phyloP scores from a whole-genome alignment of 1,140 invertebrate species.

The Aphis craccivora region DNA sequence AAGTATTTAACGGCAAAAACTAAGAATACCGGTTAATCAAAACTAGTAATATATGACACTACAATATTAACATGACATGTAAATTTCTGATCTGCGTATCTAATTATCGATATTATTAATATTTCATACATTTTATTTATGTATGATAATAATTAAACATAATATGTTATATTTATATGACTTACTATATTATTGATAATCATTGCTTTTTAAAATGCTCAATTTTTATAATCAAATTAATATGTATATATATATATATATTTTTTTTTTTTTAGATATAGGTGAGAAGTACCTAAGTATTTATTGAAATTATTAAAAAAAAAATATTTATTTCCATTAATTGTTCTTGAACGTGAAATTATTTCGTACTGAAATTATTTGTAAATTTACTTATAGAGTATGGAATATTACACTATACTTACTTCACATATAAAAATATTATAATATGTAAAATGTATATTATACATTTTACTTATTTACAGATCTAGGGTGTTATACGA shows the following conservation, averaged over 20 bases:
- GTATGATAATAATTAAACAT: not conserved
- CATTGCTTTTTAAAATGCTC: not conserved
- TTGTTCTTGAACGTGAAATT: not conserved
- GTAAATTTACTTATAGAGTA: not conserved
- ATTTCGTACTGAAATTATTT: not conserved
- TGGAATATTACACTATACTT: not conserved
- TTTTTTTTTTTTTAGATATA: not conserved
- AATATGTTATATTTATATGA: not conserved
- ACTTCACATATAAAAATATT: not conserved
- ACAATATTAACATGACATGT: not conserved
- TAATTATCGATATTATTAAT: not conserved
- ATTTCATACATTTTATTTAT: not conserved
- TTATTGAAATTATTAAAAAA: not conserved
- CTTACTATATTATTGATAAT: not conserved
- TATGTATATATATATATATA: not conserved
- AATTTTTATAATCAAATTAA: not conserved
- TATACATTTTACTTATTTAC: not conserved
- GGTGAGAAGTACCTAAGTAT: not conserved
- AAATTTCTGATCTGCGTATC: not conserved
- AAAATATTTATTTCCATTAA: not conserved
- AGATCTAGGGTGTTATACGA: not conserved
- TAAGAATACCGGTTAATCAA: not conserved
- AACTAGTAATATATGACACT: not conserved
- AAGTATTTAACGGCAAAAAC: not conserved
- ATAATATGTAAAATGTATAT: no score